phyloP scores from a whole-genome alignment of 2,113 vertebrate genomes.

The Piliocolobus tephrosceles region DNA sequence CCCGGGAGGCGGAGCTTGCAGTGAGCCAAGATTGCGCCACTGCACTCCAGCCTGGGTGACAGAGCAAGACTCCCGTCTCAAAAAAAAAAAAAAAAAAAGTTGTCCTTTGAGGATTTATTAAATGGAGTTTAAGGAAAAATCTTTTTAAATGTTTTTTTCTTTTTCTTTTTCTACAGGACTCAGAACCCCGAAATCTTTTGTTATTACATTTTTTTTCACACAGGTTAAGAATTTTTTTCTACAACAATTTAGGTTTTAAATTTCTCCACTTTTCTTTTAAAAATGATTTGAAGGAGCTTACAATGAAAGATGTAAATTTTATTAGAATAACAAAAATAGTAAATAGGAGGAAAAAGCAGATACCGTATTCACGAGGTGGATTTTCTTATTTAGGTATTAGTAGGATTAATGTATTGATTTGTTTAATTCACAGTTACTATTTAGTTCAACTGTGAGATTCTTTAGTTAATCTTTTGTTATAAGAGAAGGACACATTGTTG shows the following conservation, averaged over 20 bases:
- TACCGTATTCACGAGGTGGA: neutral
- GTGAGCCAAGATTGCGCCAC: too few species aligned
- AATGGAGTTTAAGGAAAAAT: neutral
- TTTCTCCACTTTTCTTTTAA: neutral
- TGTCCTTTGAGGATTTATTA: neutral
- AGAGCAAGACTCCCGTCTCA: too few species aligned
- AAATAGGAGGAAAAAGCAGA: neutral
- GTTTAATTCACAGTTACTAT: neutral
- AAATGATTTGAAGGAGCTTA: neutral
- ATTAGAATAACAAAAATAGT: neutral
- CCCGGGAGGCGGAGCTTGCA: too few species aligned
- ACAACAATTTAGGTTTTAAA: neutral
- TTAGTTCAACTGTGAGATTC: neutral
- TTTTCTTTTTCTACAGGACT: neutral
- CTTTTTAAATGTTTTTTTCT: neutral
- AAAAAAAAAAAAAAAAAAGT: too few species aligned
- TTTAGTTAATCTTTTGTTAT: neutral
- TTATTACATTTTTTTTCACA: neutral
- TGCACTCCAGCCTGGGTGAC: too few species aligned
- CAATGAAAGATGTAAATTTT: neutral
- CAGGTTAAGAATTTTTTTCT: neutral
- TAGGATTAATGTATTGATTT: neutral
- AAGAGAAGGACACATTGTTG: neutral
- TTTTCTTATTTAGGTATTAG: constrained; percentile 18
- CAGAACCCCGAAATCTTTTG: neutral